Percentiles rank a stretch among this genome's conserved stretches.
Conservation (phyloP, 2,113 vertebrate genomes). For the Paralichthys olivaceus region DNA sequence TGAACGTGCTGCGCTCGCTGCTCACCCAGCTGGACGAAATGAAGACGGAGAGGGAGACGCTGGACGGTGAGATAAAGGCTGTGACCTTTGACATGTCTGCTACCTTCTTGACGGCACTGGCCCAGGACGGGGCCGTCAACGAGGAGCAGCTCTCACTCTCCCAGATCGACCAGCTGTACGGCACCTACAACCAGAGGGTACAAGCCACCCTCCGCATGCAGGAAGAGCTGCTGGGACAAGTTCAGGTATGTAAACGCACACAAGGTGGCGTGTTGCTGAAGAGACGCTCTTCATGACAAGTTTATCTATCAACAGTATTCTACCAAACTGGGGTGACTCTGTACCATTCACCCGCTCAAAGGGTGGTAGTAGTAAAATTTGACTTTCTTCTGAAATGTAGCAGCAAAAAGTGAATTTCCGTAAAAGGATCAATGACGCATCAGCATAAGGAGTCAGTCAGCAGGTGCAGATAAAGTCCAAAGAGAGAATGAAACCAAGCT, state of each 20-base stretch:
- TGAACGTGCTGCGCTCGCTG: slow-evolving; percentile 89
- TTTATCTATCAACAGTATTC: not conserved
- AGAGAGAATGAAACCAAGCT: not conserved
- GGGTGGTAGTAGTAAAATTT: no score
- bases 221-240: slow-evolving; percentile 90
- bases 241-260: slow-evolving; percentile 77
- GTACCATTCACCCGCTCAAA: no score
- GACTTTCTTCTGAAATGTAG: no score
- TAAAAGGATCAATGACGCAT: no score
- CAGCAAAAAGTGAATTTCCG: no score
- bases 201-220: slow-evolving; percentile 90
- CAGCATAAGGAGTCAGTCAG: not conserved
- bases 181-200: slow-evolving; percentile 90
- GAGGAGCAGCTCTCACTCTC: slow-evolving; percentile 91
- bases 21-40: slow-evolving; percentile 88
- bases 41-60: slow-evolving; percentile 90
- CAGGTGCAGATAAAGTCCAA: not conserved
- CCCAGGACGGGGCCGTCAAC: slow-evolving; percentile 93
- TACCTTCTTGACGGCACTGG: slow-evolving; percentile 91
- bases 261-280: not conserved
- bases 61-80: slow-evolving; percentile 92
- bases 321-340: not conserved
- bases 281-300: not conserved
- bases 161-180: slow-evolving; percentile 91
- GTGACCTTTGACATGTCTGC: slow-evolving; percentile 95